phyloP scores from a whole-genome alignment of 2,797 vertebrate species.

The Pangasius djambal region DNA sequence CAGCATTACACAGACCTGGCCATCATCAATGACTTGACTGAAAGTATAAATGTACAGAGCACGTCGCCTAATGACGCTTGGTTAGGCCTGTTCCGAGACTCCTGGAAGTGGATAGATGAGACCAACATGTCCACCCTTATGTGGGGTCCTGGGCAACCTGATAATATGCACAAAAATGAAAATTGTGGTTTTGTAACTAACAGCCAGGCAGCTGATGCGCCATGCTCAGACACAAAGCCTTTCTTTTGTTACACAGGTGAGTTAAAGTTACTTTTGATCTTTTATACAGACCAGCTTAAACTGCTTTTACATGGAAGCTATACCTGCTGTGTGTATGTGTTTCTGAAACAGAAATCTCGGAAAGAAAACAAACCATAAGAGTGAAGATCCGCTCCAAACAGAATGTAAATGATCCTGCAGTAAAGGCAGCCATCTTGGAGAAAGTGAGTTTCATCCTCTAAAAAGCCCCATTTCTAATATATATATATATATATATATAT shows the following conservation, averaged over 20 bases:
- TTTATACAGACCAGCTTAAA: background rate
- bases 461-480: background rate
- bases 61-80: background rate
- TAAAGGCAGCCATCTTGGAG: background rate
- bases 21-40: background rate
- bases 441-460: background rate
- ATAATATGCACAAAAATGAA: background rate
- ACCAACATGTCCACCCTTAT: background rate
- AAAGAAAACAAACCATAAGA: background rate
- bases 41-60: rapidly evolving
- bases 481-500: too few species aligned
- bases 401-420: background rate
- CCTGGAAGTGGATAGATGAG: conserved; percentile 32
- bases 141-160: background rate
- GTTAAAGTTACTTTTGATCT: background rate
- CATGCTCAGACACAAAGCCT: background rate
- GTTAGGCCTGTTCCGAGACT: conserved; percentile 26
- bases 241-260: conserved; percentile 18
- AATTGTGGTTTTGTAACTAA: background rate
- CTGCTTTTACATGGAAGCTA: background rate
- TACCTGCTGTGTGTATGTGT: background rate
- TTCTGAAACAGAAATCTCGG: background rate
- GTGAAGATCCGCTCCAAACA: background rate
- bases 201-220: background rate
- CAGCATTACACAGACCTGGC: conserved; percentile 16